These are phyloP conservation scores for Drosophila eugracilis DNA, from an alignment of 1,140 invertebrate genomes.

Conservation along the genomic window DNA sequence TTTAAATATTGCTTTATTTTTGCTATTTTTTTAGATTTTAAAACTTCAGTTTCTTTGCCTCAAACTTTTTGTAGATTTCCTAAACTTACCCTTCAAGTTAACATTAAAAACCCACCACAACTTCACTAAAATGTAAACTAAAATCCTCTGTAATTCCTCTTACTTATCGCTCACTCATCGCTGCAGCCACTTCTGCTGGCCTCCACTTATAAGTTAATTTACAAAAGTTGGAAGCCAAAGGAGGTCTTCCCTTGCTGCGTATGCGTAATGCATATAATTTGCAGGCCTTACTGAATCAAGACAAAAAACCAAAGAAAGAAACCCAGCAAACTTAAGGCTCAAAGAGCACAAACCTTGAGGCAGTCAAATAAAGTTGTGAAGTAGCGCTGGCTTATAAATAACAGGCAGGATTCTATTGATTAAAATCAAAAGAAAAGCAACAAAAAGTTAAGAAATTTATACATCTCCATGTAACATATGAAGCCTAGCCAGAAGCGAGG, in stretches of 20 bases:
- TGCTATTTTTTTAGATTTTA: too few species aligned
- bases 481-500: slow-evolving; percentile 59
- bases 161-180: slow-evolving; percentile 37
- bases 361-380: slow-evolving; percentile 80
- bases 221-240: slow-evolving; percentile 19
- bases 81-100: too few species aligned
- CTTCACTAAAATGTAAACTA: slow-evolving; percentile 7
- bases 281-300: slow-evolving; percentile 27
- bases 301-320: slow-evolving; percentile 1
- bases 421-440: slow-evolving; percentile 73
- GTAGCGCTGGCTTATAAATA: slow-evolving; percentile 78
- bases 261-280: slow-evolving; percentile 83
- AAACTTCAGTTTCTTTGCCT: too few species aligned
- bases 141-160: slow-evolving; percentile 29
- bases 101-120: slow-evolving; percentile 6
- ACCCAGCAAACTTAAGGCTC: slow-evolving; percentile 1
- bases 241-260: slow-evolving; percentile 44
- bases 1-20: neutral
- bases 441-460: slow-evolving; percentile 58
- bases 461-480: slow-evolving; percentile 36
- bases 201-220: slow-evolving; percentile 77
- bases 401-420: slow-evolving; percentile 64
- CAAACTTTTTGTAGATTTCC: neutral
- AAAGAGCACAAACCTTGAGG: slow-evolving; percentile 35
- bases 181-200: slow-evolving; percentile 2